Conservation (phyloP, 2,113 vertebrate genomes). For the Alethe diademata region DNA sequence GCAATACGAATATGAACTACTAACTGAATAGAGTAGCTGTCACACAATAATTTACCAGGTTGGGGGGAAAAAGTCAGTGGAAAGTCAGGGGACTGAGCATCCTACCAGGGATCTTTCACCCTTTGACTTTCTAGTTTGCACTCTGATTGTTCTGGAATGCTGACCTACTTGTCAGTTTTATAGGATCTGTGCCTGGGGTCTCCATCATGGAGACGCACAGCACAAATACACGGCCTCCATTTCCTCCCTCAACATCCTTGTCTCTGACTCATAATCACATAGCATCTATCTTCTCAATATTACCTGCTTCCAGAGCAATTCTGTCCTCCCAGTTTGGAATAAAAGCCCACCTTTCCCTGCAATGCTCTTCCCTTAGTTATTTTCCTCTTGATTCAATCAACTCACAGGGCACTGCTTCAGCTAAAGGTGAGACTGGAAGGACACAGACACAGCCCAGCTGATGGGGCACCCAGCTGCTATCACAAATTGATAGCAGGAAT, state of each 20-base stretch:
- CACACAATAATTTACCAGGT: neutral
- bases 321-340: neutral
- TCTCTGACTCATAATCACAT: neutral
- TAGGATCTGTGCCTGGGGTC: neutral
- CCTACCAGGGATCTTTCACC: neutral
- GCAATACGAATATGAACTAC: slow-evolving; percentile 1
- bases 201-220: neutral
- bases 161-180: neutral
- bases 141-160: neutral
- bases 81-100: neutral
- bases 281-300: neutral
- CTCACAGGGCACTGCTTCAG: neutral
- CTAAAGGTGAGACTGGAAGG: neutral
- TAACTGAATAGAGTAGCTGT: neutral
- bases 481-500: neutral
- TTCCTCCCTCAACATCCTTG: neutral
- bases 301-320: neutral
- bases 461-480: neutral
- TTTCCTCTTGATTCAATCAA: neutral
- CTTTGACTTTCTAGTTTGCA: neutral
- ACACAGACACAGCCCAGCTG: neutral
- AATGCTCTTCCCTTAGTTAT: neutral
- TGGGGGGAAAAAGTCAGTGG: neutral
- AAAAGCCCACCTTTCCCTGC: neutral
- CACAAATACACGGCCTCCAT: neutral